These are phyloP conservation scores for Branchellion lobata DNA, from an alignment of 2,888 invertebrate species.

Conservation along the genomic window DNA sequence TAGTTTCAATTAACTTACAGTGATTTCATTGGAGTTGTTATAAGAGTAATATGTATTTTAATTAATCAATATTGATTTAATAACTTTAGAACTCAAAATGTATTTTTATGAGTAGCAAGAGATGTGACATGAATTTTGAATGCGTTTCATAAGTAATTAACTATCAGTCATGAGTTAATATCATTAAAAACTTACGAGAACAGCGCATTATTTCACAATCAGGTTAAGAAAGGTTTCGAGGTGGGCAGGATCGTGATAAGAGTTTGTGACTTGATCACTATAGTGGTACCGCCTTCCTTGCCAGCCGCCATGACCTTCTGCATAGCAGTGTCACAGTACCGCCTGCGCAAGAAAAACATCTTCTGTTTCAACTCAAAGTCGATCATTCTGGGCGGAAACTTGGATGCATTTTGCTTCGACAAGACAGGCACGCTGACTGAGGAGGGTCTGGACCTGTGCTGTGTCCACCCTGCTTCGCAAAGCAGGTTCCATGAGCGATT, in stretches of 20 bases:
- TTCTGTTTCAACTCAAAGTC: slow-evolving; percentile 62
- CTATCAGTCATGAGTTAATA: no score
- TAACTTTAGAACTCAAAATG: no score
- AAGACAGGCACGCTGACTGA: slow-evolving; percentile 85
- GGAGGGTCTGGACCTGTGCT: slow-evolving; percentile 67
- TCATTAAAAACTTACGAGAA: no score
- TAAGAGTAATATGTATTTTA: no score
- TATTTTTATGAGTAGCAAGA: no score
- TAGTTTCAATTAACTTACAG: background rate
- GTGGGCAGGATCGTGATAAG: no score
- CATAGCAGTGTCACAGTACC: slow-evolving; percentile 80
- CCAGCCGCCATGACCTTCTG: slow-evolving; percentile 69
- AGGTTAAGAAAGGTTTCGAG: no score
- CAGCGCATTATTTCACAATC: no score
- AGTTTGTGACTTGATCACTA: slow-evolving; percentile 63
- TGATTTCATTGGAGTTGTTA: background rate
- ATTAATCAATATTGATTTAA: no score
- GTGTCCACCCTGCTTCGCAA: slow-evolving; percentile 31
- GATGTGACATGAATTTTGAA: no score
- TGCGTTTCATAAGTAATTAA: no score
- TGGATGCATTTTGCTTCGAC: slow-evolving; percentile 63
- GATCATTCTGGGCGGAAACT: slow-evolving; percentile 61
- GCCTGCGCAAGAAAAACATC: slow-evolving; percentile 57
- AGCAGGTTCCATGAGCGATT: no score
- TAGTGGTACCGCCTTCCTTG: slow-evolving; percentile 62